These are phyloP conservation scores for Nesometra sesokonis DNA, from an alignment of 35 echinoderm and acorn worm species.

Conservation along the genomic window DNA sequence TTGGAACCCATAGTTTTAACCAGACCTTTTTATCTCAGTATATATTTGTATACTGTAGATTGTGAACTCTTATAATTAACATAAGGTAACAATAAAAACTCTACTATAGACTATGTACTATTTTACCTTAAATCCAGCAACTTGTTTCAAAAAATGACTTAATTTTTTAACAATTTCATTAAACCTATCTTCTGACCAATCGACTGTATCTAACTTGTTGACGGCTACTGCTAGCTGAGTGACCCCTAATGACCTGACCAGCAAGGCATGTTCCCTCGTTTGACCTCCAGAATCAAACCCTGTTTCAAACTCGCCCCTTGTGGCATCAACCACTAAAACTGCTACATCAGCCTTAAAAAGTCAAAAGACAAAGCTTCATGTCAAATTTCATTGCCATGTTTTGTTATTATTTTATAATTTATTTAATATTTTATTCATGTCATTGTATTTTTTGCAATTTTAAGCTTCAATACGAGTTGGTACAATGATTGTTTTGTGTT, in stretches of 20 bases:
- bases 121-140: slow-evolving; percentile 80
- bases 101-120: not conserved
- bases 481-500: too few relatives aligned
- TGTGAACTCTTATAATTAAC: too few relatives aligned
- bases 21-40: too few relatives aligned
- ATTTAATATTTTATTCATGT: too few relatives aligned
- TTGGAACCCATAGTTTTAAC: too few relatives aligned
- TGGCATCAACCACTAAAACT: slow-evolving; percentile 80
- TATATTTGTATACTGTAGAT: too few relatives aligned
- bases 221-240: slow-evolving; percentile 80
- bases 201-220: slow-evolving; percentile 95
- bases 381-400: too few relatives aligned
- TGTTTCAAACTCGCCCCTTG: slow-evolving; percentile 88
- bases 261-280: slow-evolving; percentile 88
- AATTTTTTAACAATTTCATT: slow-evolving; percentile 83
- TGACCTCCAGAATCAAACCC: slow-evolving; percentile 95
- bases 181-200: slow-evolving; percentile 81
- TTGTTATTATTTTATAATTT: too few relatives aligned
- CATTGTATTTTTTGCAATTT: too few relatives aligned
- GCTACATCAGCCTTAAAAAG: slow-evolving; percentile 78
- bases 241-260: slow-evolving; percentile 89
- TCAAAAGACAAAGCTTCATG: too few relatives aligned
- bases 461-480: too few relatives aligned
- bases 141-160: slow-evolving; percentile 65
- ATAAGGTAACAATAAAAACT: not conserved